A percentile compares a stretch with the other conserved stretches of the same genome.
Evolutionary conservation across 2,113 vertebrate genomes (phyloP).

Genomic region (Ciconia stormi): DNA sequence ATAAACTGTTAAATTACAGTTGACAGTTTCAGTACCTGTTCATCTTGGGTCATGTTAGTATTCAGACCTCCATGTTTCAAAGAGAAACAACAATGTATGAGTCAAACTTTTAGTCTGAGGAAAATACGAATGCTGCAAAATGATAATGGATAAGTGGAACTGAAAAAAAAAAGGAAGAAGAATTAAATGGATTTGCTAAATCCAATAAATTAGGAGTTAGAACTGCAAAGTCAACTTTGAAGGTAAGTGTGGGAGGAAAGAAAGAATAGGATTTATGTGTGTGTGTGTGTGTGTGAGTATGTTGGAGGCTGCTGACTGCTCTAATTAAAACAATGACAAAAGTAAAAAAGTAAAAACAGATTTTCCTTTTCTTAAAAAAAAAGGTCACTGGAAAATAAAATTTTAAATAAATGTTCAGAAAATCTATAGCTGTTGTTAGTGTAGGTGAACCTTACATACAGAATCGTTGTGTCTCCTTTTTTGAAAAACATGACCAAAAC

Average conservation of each 20-base stretch:
- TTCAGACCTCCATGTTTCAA: neutral
- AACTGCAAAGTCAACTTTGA: neutral
- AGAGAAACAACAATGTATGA: neutral
- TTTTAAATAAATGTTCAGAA: neutral
- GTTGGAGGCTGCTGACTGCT: neutral
- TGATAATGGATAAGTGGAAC: neutral
- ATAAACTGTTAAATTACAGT: neutral
- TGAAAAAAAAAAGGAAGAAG: neutral
- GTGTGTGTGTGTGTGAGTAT: neutral
- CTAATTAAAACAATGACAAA: neutral
- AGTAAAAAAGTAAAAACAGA: neutral
- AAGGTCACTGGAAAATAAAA: neutral
- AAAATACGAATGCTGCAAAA: neutral
- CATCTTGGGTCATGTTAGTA: neutral
- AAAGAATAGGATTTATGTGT: neutral
- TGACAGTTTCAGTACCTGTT: neutral
- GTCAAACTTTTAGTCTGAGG: neutral
- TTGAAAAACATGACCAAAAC: neutral
- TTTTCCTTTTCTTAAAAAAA: neutral
- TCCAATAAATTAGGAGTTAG: neutral
- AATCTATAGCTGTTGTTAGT: neutral
- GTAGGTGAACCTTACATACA: neutral
- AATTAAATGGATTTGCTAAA: neutral
- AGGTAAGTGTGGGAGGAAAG: neutral
- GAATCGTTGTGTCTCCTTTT: neutral